These are phyloP conservation scores for Pachypanchax playfairii DNA, from an alignment of 2,113 vertebrate species.

Conservation along the genomic window DNA sequence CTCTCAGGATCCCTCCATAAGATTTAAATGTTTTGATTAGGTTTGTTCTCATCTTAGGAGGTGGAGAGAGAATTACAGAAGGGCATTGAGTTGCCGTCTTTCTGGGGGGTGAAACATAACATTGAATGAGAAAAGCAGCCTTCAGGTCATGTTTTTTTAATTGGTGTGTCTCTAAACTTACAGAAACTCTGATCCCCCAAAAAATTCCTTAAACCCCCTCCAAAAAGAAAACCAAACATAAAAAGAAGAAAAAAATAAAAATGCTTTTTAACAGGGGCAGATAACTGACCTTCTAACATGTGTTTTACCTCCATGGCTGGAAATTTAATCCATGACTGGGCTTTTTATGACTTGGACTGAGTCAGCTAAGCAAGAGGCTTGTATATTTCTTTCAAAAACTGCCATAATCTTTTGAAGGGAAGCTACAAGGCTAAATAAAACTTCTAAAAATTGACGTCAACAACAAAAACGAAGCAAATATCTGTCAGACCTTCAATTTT, in stretches of 20 bases:
- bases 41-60: constrained; percentile 55
- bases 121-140: constrained; percentile 43
- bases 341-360: constrained; percentile 26
- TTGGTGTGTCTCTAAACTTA: constrained; percentile 14
- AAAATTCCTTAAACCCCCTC: constrained; percentile 2
- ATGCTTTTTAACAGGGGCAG: constrained; percentile 29
- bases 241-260: constrained; percentile 36
- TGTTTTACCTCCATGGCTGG: constrained; percentile 37
- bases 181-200: neutral
- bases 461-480: constrained; percentile 14
- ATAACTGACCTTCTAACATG: constrained; percentile 33
- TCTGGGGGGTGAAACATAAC: constrained; percentile 30
- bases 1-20: constrained; percentile 30
- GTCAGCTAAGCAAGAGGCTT: neutral
- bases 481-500: neutral
- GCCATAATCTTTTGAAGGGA: neutral
- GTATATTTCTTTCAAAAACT: neutral
- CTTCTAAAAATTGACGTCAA: neutral
- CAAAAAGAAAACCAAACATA: constrained; percentile 11
- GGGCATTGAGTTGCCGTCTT: neutral
- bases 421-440: neutral
- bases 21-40: constrained; percentile 39
- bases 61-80: constrained; percentile 7
- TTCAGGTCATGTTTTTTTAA: constrained; percentile 30
- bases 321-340: constrained; percentile 47